phyloP scores from a whole-genome alignment of 2,888 invertebrate species.

The Corythucha ciliata region DNA sequence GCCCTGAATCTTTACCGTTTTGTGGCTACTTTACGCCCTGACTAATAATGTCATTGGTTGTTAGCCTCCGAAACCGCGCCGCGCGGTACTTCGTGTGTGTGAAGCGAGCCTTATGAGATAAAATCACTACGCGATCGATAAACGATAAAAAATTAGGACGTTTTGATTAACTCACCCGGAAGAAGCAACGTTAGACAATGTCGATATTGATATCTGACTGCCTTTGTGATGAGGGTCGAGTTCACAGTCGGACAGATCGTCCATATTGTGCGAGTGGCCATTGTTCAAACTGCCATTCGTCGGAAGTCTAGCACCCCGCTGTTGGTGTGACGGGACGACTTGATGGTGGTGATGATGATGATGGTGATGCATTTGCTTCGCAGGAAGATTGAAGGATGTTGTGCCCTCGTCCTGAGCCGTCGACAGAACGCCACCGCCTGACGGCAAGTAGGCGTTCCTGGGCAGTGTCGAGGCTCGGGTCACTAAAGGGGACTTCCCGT shows the following conservation, averaged over 20 bases:
- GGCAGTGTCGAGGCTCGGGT: constrained; percentile 61
- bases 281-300: constrained; percentile 32
- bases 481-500: constrained; percentile 40
- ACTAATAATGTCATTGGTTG: too few relatives aligned
- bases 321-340: too few relatives aligned
- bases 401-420: constrained; percentile 26
- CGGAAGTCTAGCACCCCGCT: too few relatives aligned
- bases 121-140: background rate
- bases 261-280: constrained; percentile 54
- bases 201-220: constrained; percentile 71
- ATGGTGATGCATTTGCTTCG: constrained; percentile 25
- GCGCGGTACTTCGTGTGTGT: too few relatives aligned
- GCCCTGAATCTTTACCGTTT: too few relatives aligned
- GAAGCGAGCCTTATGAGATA: too few relatives aligned
- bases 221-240: constrained; percentile 56
- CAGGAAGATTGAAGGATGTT: constrained; percentile 32
- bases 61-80: too few relatives aligned
- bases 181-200: constrained; percentile 65
- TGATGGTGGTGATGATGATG: too few relatives aligned
- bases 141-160: background rate
- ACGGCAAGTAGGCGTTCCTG: constrained; percentile 52
- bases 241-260: constrained; percentile 66
- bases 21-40: too few relatives aligned
- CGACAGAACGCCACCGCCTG: constrained; percentile 27
- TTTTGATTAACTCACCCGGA: too few relatives aligned